Evolutionary conservation across 2,888 invertebrate genomes (phyloP), one percentile per base, ranked within the genome.

Genomic region (Epistrophe eligans): DNA sequence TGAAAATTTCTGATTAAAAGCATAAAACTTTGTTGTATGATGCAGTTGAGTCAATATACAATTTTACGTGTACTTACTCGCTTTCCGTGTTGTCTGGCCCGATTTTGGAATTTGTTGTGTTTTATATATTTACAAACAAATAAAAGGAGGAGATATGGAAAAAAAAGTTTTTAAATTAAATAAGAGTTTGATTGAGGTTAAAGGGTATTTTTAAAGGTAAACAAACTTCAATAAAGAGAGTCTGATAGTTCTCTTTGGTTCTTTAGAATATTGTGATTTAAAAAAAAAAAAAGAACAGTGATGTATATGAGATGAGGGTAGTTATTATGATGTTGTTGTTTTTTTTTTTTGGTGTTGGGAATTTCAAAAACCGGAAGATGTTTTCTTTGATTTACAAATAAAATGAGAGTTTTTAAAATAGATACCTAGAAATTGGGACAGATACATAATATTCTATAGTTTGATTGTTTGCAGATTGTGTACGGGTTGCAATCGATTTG

Each of bases 111-210:
- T 71, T 58, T 7, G 24, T n/a, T n/a, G 6, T 40, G 38, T 77
- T 74, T 77, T 74, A 15, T 85, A 77, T 79, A 74, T 82, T 8
- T 32, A 4, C 7, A 32, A 85, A n/a, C 81, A 57, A 71, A 48
- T n/a, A 57, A 8, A 28, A 43, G 13, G 43, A 48, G 32, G 28
- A 43, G 81, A 43, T 64, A 73, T 70, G 52, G n/a, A 19, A 6
- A 10, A 6, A 10, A 45, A n/a, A 15, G 28, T 57, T 57, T 15
- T 0, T 17, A 45, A n/a, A 43, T 45, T n/a, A 45, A 17, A 48
- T 10, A 48, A 48, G 58, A 17, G 58, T 60, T 60, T 40, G 40
- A 15, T 60, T 40, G 40, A 15, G 19, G 43, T 19, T 40, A 50
- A 50, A 48, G 43, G 43, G 43, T 45, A 28, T 35, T 64, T 28